Evolutionary conservation across 2,797 vertebrate species (phyloP), one percentile per base, ranked within the genome.

Genomic region (Amblyopsis hoosieri): DNA sequence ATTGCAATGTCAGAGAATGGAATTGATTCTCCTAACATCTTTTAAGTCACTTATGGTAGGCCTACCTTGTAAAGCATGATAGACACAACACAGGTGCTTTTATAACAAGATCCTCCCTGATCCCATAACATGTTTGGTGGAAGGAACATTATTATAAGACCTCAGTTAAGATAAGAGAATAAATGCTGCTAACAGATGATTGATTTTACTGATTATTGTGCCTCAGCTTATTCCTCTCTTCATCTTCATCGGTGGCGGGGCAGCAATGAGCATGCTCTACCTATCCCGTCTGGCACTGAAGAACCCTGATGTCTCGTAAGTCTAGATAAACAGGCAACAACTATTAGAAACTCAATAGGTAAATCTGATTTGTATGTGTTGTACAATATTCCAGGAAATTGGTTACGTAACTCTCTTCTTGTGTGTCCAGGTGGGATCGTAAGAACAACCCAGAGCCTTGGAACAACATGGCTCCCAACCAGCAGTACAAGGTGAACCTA

Each of bases 391-490:
- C 23, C 3, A 42, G 37, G 37, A 10, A 42, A 42, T 8, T 9
- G 37, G 37, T 42, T 58, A 19, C 23, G 8, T 4, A 51, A 3
- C 55, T 74, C 42, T 56, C 3, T 12, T 17, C 1, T 51, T 62
- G 5, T 88, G 2, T 53, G 29, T 54, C 66, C 76, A 99, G 97
- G 74, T 99, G 96, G 97, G 96, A 99, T 84, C 96, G 60, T 60
- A 96, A 92, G 65, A 96, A 96, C 87, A 99, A 99, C 83, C 96
- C 96, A 0, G 95, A 98, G 71, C 96, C 96, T 51, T 98, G 95
- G 95, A 97, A 96, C 87, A 95, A 96, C n/a, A 0, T 97, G 52
- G 57, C 80, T 17, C 91, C 92, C 65, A 93, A 66, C 72, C 90
- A 96, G 0, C 97, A 96, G 80, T 98, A 99, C 88, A 98, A 99